These are phyloP conservation scores for Biston stratarius DNA, from an alignment of 2,888 invertebrate species.

Conservation along the genomic window DNA sequence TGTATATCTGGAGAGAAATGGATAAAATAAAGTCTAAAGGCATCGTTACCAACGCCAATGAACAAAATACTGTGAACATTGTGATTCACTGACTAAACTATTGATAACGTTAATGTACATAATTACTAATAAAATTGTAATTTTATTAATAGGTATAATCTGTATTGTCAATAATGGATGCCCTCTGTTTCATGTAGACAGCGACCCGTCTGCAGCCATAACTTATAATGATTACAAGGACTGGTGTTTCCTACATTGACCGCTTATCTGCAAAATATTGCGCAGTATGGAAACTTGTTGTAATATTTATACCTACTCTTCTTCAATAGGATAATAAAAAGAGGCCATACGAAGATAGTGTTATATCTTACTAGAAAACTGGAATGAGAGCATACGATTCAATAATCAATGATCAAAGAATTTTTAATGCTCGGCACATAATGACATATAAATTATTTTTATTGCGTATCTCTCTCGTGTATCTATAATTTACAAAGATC, in stretches of 20 bases:
- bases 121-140: conserved; percentile 35
- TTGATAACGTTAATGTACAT: conserved; percentile 27
- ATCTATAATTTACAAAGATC: conserved; percentile 15
- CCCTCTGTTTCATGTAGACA: conserved; percentile 33
- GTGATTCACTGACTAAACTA: conserved; percentile 13
- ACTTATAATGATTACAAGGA: conserved; percentile 43
- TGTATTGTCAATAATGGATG: conserved; percentile 34
- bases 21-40: not conserved
- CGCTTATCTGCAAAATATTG: conserved; percentile 74
- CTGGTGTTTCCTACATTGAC: conserved; percentile 65
- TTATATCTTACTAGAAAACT: conserved; percentile 17
- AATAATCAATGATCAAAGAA: conserved; percentile 4
- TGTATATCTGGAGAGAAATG: not conserved
- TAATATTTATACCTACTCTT: conserved; percentile 29
- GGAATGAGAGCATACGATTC: conserved; percentile 14
- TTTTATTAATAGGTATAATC: conserved; percentile 41
- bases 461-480: not conserved
- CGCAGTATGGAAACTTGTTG: conserved; percentile 59
- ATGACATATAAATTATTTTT: not conserved
- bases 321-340: conserved; percentile 23
- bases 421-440: not conserved
- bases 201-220: conserved; percentile 37
- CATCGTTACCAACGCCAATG: conserved; percentile 5
- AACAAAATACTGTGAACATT: conserved; percentile 21
- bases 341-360: conserved; percentile 10